Conservation (phyloP, 2,113 vertebrate genomes). For the Pteruthius melanotis region DNA sequence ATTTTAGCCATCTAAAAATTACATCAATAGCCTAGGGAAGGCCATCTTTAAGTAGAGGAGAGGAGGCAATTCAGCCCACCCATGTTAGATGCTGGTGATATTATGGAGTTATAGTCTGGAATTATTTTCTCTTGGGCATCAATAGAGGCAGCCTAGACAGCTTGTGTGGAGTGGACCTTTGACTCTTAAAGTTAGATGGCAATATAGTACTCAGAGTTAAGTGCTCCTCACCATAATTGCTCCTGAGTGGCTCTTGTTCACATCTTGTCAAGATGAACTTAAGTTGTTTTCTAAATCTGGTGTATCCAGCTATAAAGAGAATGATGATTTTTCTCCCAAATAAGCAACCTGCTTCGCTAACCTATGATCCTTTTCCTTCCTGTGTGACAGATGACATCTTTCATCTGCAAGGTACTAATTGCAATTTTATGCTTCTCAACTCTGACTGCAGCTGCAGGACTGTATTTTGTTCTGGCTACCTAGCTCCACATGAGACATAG, state of each 20-base stretch:
- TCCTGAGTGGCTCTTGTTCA: not conserved
- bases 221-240: not conserved
- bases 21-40: not conserved
- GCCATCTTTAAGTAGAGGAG: not conserved
- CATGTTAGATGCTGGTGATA: not conserved
- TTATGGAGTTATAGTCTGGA: not conserved
- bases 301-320: not conserved
- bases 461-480: not conserved
- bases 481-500: not conserved
- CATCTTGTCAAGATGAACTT: not conserved
- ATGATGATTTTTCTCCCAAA: not conserved
- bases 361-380: not conserved
- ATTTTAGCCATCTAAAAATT: slow-evolving; percentile 18
- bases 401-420: not conserved
- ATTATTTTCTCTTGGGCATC: not conserved
- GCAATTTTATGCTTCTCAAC: not conserved
- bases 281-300: not conserved
- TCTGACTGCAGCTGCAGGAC: not conserved
- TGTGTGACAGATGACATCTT: not conserved
- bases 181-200: not conserved
- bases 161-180: not conserved
- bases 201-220: not conserved
- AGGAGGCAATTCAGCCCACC: not conserved
- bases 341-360: not conserved
- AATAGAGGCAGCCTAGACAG: not conserved